These are phyloP conservation scores for Lota lota DNA, from an alignment of 2,113 vertebrate genomes.

Conservation along the genomic window DNA sequence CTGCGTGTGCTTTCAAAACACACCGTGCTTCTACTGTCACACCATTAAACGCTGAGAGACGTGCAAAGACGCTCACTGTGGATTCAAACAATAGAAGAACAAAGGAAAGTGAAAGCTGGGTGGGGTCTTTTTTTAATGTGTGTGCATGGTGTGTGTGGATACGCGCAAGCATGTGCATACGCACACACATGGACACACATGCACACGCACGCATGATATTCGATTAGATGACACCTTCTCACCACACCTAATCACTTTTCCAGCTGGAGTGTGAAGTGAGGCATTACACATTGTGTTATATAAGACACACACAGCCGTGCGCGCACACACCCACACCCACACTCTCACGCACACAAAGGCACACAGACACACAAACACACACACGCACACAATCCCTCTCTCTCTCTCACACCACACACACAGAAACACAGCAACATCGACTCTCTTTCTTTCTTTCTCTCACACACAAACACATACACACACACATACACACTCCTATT, in stretches of 20 bases:
- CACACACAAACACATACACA: slow-evolving; percentile 5
- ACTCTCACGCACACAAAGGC: background rate
- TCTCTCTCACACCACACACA: background rate
- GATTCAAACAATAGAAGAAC: too few relatives aligned
- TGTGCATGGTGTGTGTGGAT: background rate
- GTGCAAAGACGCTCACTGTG: too few relatives aligned
- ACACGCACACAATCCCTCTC: slow-evolving; percentile 6
- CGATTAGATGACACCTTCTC: too few relatives aligned
- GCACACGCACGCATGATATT: background rate
- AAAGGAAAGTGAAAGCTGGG: too few relatives aligned
- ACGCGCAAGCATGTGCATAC: too few relatives aligned
- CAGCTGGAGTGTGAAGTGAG: slow-evolving; percentile 3
- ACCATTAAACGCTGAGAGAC: too few relatives aligned
- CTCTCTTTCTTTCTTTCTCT: background rate
- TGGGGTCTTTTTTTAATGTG: too few relatives aligned
- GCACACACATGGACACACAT: background rate
- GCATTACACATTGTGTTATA: slow-evolving; percentile 4
- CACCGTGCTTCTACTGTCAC: background rate
- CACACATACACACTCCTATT: background rate
- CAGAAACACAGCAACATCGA: background rate
- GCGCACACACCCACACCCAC: slow-evolving; percentile 7
- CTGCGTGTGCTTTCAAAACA: background rate
- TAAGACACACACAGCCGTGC: slow-evolving; percentile 21
- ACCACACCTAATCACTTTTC: background rate
- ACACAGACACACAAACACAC: background rate